Evolutionary conservation across 2,113 vertebrate species (phyloP).

Genomic region (Anarhynchus alexandrinus): DNA sequence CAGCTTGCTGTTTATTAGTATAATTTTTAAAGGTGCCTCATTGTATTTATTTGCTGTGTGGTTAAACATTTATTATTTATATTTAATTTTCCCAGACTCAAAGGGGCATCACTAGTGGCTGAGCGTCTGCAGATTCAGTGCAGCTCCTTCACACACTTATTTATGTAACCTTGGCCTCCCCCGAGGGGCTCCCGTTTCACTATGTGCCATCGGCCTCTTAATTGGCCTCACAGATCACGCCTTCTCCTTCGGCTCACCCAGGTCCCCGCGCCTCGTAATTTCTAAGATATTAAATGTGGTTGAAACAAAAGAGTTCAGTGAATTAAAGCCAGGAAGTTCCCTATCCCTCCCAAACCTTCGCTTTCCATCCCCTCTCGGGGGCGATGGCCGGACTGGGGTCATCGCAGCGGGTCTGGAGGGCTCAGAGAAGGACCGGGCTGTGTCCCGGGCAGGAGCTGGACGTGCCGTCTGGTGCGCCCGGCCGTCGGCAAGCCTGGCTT

Average conservation of each 20-base stretch:
- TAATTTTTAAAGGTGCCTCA: conserved; percentile 70
- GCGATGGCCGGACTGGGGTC: neutral
- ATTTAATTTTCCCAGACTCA: conserved; percentile 66
- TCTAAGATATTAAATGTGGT: conserved; percentile 64
- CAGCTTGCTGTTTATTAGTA: conserved; percentile 62
- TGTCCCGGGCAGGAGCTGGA: neutral
- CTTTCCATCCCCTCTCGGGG: neutral
- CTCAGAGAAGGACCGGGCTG: neutral
- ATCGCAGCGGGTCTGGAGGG: neutral
- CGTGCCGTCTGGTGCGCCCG: neutral
- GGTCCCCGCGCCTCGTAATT: conserved; percentile 33
- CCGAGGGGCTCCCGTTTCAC: conserved; percentile 21
- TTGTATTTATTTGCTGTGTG: conserved; percentile 64
- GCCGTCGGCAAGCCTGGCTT: neutral
- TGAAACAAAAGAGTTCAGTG: conserved; percentile 49
- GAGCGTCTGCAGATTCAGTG: conserved; percentile 47
- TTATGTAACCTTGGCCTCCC: conserved; percentile 53
- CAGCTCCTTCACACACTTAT: conserved; percentile 52
- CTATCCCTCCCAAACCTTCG: neutral
- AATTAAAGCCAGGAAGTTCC: conserved; percentile 47
- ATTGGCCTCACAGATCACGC: conserved; percentile 52
- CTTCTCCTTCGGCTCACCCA: conserved; percentile 14
- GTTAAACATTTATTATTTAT: conserved; percentile 69
- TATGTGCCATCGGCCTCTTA: conserved; percentile 24
- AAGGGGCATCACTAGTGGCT: conserved; percentile 15